Conservation (phyloP, 2,888 invertebrate genomes). For the Xestia c-nigrum region DNA sequence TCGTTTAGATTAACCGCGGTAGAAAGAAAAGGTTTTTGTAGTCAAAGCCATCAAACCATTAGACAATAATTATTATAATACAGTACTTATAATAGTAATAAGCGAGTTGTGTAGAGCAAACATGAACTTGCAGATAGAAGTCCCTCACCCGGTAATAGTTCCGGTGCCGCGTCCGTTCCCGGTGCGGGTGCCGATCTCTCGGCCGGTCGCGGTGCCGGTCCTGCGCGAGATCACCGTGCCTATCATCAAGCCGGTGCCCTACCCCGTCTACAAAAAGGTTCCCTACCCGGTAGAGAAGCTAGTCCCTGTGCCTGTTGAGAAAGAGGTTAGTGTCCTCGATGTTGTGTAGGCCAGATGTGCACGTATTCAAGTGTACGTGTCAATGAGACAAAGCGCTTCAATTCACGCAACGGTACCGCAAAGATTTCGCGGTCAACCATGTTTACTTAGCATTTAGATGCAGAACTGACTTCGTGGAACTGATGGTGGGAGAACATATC, state of each 20-base stretch:
- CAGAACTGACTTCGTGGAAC: constrained; percentile 31
- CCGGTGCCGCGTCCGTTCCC: constrained; percentile 94
- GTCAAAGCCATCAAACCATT: background rate
- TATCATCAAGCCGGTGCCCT: constrained; percentile 92
- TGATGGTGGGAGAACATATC: background rate
- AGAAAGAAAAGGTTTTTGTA: background rate
- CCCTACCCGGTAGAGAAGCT: constrained; percentile 94
- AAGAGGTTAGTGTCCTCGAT: constrained; percentile 90
- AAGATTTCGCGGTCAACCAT: constrained; percentile 39
- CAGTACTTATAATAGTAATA: constrained; percentile 42
- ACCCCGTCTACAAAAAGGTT: constrained; percentile 92
- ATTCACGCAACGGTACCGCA: constrained; percentile 58
- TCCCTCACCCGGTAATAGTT: constrained; percentile 94
- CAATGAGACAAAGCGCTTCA: constrained; percentile 39
- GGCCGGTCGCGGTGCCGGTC: constrained; percentile 93
- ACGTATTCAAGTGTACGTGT: constrained; percentile 58
- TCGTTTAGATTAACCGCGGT: background rate
- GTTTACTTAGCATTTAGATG: constrained; percentile 44
- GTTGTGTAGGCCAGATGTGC: constrained; percentile 33
- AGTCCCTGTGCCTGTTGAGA: constrained; percentile 93
- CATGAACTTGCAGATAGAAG: constrained; percentile 91
- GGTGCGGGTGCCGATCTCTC: constrained; percentile 93
- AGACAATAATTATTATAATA: constrained; percentile 4
- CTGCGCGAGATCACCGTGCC: constrained; percentile 91
- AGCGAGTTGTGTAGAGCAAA: constrained; percentile 64